Evolutionary conservation across 2,888 invertebrate species (phyloP), one percentile per base, ranked within the genome.

Genomic region (Slavum lentiscoides): DNA sequence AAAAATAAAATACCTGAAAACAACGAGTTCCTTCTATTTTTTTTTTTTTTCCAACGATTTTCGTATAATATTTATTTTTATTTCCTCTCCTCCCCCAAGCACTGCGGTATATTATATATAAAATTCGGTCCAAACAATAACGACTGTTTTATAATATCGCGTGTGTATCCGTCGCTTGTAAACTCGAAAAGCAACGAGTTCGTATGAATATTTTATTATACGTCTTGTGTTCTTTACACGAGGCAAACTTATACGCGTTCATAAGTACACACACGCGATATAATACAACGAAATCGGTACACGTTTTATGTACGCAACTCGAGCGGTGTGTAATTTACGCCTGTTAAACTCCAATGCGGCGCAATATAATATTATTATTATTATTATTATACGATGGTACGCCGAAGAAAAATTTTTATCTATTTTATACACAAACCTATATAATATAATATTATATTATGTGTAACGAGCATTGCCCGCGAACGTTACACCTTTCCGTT

Each of bases 241-340:
- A 30, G 30, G 30, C 30, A 30, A 30, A 43, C 7, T 43, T 11
- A 11, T 6, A 9, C 43, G 7, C 43, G 7, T 11, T 13, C 58
- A 37, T 21, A 58, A 37, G n/a, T 4, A n/a, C 6, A 43, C 43
- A 6, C 43, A 6, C 43, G 43, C 11, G n/a, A n/a, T 37, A n/a
- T 9, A 58, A 70, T 70, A 58, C 30, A 58, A 70, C 70, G 70
- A 70, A 70, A 70, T 70, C 37, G 58, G 58, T 58, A 58, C 58
- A n/a, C 21, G 17, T 13, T 15, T 1, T 30, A 13, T n/a, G 37
- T 61, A 23, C 6, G 11, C 43, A 1, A 43, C 43, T 43, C 43
- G 30, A 1, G 43, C 43, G 43, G 43, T 9, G 43, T 43, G 43
- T 43, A 43, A 30, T 30, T 9, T 23, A 61, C 5, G 17, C 37